Evolutionary conservation across 2,113 vertebrate species (phyloP).

Genomic region (Elgaria multicarinata): DNA sequence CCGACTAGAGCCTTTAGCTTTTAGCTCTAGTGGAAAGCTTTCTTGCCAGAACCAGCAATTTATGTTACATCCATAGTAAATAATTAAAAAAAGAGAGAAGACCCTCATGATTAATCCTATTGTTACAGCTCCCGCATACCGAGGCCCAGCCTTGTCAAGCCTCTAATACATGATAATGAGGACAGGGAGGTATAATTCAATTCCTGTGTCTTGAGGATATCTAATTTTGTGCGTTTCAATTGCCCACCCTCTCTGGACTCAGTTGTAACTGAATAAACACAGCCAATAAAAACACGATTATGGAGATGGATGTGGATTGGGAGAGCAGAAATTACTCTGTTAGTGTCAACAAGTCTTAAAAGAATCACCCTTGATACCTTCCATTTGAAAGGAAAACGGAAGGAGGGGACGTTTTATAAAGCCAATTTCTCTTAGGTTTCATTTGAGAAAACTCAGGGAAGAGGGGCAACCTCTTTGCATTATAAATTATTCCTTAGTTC

Average conservation of each 20-base stretch:
- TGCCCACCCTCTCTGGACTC: not conserved
- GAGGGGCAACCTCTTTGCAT: not conserved
- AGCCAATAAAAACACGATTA: not conserved
- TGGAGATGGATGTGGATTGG: not conserved
- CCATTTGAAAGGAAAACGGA: constrained; percentile 23
- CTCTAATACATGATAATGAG: not conserved
- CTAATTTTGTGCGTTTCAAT: not conserved
- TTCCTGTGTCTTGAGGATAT: constrained; percentile 16
- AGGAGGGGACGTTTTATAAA: constrained; percentile 20
- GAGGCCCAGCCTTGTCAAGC: constrained; percentile 1
- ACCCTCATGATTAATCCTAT: constrained; percentile 39
- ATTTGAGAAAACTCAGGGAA: constrained; percentile 9
- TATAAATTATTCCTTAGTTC: not conserved
- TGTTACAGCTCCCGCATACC: constrained; percentile 16
- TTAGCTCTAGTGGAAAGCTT: constrained; percentile 45
- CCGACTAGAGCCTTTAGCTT: too few relatives aligned
- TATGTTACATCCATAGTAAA: constrained; percentile 55
- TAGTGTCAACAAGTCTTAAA: constrained; percentile 42
- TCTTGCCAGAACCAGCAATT: constrained; percentile 58
- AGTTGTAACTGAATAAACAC: not conserved
- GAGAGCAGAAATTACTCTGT: constrained; percentile 48
- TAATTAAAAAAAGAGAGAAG: constrained; percentile 26
- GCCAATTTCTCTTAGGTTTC: constrained; percentile 2
- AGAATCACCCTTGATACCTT: constrained; percentile 37
- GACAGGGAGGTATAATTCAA: not conserved